Base-by-base conservation (phyloP, 2,113 vertebrate species). In the Sakesphorus luctuosus region DNA sequence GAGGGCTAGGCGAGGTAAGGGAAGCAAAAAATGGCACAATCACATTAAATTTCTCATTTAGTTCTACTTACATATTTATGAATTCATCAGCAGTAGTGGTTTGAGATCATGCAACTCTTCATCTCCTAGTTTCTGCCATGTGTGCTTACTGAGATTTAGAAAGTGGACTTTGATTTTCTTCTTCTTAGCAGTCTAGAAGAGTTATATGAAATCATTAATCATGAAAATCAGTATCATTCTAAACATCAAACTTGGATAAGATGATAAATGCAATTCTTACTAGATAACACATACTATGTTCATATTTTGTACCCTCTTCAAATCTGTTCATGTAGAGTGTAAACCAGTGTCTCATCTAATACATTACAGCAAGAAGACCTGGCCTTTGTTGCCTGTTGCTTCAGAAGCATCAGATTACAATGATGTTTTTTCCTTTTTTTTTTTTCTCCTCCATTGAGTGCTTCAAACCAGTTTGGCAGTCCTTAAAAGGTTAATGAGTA, bases 401-500 rank as follows among this genome's bases (percentile, higher is more conserved):
- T 86, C 76, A 93, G 76, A 86, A 92, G n/a, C 36, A 77, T 35
- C 49, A 73, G 47, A 36, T 85, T 91, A 58, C 62, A 84, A 67
- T 44, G 50, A 80, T 87, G 63, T 80, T 2, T 77, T 90, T 84
- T 76, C 4, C 4, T 11, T 15, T 15, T 26, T 33, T 26, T 28
- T 58, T 47, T 35, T 38, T 21, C 7, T 1, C 2, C 20, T 56
- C 47, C 46, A 63, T 8, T 74, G 79, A 92, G 76, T 55, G 43
- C 29, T 80, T 94, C 80, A 89, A 77, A 81, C 52, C 33, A 77
- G 65, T 87, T 94, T 84, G 83, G 90, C 83, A 92, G 7, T 81
- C 83, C 79, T 94, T 96, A 92, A 96, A 96, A 95, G 90, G 90
- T 95, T 96, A 96, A 95, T 84, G 73, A 96, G 92, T 93, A 71